Conservation (phyloP, 2,888 invertebrate species). For the Heliconius erato region DNA sequence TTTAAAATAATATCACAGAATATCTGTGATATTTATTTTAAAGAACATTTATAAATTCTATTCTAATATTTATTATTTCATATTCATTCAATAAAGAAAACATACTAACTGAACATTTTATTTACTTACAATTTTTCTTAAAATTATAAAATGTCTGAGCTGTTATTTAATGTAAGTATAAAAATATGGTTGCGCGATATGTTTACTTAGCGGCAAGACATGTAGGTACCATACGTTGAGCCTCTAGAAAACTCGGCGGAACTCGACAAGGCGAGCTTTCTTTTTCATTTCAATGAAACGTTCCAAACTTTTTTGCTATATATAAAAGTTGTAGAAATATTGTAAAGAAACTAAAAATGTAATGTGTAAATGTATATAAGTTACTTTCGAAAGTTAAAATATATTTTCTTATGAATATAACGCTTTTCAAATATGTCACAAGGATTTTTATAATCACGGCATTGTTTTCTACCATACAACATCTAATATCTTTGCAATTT, state of each 20-base stretch:
- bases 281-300: background rate
- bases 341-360: background rate
- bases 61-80: no score
- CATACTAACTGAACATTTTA: no score
- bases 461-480: no score
- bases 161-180: background rate
- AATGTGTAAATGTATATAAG: background rate
- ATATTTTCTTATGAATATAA: background rate
- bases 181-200: slow-evolving; percentile 13
- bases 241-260: slow-evolving; percentile 14
- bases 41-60: no score
- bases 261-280: background rate
- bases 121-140: background rate
- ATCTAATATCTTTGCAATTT: background rate
- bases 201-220: background rate
- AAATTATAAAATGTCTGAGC: background rate
- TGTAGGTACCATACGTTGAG: background rate
- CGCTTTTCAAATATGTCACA: background rate
- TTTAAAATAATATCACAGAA: no score
- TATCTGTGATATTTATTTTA: no score
- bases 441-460: background rate
- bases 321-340: background rate
- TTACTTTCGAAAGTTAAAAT: background rate
- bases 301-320: background rate
- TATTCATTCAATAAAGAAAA: no score